Evolutionary conservation across 2,888 invertebrate genomes (phyloP).

Genomic region (Philonicus albiceps): DNA sequence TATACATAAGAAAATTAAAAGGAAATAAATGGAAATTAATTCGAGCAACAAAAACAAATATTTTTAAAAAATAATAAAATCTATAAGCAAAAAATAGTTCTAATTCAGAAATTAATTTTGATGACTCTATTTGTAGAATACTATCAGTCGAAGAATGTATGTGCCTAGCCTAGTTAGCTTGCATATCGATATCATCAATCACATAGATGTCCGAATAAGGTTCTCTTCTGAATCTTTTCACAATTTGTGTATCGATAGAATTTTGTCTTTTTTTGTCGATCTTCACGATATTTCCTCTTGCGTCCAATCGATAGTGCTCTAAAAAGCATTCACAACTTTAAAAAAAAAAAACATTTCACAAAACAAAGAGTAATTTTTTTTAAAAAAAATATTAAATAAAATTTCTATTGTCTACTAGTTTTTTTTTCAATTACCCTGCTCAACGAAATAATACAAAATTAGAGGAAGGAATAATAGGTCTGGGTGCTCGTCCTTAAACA

Average conservation of each 20-base stretch:
- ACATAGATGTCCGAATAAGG: background rate
- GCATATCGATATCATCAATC: background rate
- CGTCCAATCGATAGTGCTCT: background rate
- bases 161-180: background rate
- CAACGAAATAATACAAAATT: background rate
- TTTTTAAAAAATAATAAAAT: background rate
- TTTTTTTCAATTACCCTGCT: background rate
- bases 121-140: background rate
- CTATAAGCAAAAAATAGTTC: background rate
- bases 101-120: background rate
- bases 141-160: background rate
- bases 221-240: background rate
- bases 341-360: background rate
- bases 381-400: background rate
- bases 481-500: too few relatives aligned
- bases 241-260: background rate
- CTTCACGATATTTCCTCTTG: background rate
- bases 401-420: background rate
- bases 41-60: background rate
- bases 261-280: background rate
- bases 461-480: background rate
- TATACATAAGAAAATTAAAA: background rate
- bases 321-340: background rate
- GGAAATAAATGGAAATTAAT: background rate
- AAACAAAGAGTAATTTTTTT: background rate